A percentile compares a stretch with the other conserved stretches of the same genome.
Conservation (phyloP, 2,797 vertebrate species). For the Platyrinchus mystaceus region DNA sequence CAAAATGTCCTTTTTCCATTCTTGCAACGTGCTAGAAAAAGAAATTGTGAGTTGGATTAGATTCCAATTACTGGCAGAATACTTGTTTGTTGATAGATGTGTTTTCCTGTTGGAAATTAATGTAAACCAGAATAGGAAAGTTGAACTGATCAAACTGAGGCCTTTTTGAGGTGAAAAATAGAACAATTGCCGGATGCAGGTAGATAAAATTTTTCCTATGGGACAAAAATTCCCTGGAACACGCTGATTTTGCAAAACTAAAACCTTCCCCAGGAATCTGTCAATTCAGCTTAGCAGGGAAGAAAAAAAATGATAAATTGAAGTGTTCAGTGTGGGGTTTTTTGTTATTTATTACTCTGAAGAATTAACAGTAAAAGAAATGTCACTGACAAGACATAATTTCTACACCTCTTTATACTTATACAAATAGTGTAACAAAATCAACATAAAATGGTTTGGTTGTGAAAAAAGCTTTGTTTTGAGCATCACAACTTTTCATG, state of each 20-base stretch:
- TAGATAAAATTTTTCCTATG: not conserved
- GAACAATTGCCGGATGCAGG: conserved; percentile 37
- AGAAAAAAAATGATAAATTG: not conserved
- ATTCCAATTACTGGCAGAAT: not conserved
- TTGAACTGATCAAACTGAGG: not conserved
- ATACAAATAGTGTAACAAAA: not conserved
- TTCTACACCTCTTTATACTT: not conserved
- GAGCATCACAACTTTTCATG: not conserved
- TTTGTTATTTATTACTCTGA: not conserved
- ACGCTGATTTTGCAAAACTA: not conserved
- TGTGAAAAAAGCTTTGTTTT: not conserved
- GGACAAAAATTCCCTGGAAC: not conserved
- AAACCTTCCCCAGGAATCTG: accelerated
- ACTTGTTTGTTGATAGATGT: not conserved
- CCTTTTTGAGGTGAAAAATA: not conserved
- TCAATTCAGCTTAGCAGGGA: not conserved
- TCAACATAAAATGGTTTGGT: not conserved
- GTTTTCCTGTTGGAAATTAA: conserved; percentile 8
- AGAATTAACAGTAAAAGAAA: not conserved
- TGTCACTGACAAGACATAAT: not conserved
- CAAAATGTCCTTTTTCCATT: not conserved
- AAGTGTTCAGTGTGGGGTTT: not conserved
- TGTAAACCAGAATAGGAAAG: conserved; percentile 5
- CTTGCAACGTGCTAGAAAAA: not conserved
- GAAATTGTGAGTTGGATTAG: not conserved